A percentile compares a stretch with the other conserved stretches of the same genome.
These are phyloP conservation scores for Drosophila trichaetosa DNA, from an alignment of 2,888 invertebrate species.

Conservation along the genomic window DNA sequence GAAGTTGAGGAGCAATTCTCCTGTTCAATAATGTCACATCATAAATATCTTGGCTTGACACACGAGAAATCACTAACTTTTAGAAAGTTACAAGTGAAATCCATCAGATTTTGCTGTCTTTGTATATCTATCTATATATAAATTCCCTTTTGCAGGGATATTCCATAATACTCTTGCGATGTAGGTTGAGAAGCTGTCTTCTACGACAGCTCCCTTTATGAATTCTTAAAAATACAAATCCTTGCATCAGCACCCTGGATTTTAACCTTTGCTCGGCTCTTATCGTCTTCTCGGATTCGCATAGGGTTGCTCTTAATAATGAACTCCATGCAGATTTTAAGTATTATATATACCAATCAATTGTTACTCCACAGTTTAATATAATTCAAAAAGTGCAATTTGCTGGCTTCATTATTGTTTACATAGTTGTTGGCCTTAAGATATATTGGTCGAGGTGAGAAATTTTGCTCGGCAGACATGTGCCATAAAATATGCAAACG, in stretches of 20 bases:
- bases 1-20: background rate
- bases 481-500: conserved; percentile 59
- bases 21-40: background rate
- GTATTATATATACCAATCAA: background rate
- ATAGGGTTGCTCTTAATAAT: background rate
- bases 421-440: conserved; percentile 22
- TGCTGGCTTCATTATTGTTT: background rate
- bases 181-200: background rate
- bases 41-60: background rate
- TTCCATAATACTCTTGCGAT: background rate
- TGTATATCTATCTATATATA: background rate
- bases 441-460: conserved; percentile 24
- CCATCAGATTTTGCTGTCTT: background rate
- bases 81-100: no score
- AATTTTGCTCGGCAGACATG: conserved; percentile 38
- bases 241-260: no score
- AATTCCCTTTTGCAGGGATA: background rate
- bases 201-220: no score
- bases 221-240: no score
- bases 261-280: background rate
- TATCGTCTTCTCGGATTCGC: background rate
- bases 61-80: background rate
- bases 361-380: background rate
- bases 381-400: background rate
- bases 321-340: background rate